Conservation (phyloP, 2,113 vertebrate genomes). For the Hirundichthys speculiger region DNA sequence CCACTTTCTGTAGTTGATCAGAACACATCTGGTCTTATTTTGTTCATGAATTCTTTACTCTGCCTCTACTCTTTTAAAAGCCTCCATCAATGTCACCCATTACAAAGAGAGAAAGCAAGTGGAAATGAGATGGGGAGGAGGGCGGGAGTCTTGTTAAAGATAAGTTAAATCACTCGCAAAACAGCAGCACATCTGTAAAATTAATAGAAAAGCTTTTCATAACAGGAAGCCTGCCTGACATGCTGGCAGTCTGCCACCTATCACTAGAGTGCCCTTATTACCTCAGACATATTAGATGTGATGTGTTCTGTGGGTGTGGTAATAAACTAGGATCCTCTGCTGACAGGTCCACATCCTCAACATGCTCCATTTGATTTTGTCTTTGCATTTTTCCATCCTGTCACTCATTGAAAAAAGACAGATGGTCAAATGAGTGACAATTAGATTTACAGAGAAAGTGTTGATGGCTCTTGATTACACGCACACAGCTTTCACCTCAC, state of each 20-base stretch:
- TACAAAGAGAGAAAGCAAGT: constrained; percentile 18
- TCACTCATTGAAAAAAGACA: constrained; percentile 49
- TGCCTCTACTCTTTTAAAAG: constrained; percentile 15
- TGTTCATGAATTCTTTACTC: not conserved
- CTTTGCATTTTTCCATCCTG: constrained; percentile 31
- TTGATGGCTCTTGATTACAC: constrained; percentile 59
- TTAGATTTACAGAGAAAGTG: constrained; percentile 42
- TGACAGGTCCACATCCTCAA: constrained; percentile 69
- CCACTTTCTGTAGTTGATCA: constrained; percentile 4
- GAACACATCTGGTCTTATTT: constrained; percentile 18
- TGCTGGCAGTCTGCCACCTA: constrained; percentile 62
- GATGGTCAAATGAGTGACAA: constrained; percentile 36
- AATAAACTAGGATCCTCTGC: constrained; percentile 61
- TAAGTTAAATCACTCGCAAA: constrained; percentile 62
- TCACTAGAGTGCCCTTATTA: constrained; percentile 66
- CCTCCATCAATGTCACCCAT: constrained; percentile 26
- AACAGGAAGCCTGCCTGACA: constrained; percentile 62
- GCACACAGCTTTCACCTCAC: constrained; percentile 24
- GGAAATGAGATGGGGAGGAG: constrained; percentile 5
- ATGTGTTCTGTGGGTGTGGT: constrained; percentile 59
- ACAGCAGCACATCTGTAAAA: constrained; percentile 70
- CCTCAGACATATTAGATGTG: constrained; percentile 71
- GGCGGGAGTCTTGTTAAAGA: constrained; percentile 43
- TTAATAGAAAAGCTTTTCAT: constrained; percentile 71
- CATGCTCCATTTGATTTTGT: constrained; percentile 61